These are phyloP conservation scores for Lycorma delicatula DNA, from an alignment of 1,140 invertebrate genomes.

Conservation along the genomic window DNA sequence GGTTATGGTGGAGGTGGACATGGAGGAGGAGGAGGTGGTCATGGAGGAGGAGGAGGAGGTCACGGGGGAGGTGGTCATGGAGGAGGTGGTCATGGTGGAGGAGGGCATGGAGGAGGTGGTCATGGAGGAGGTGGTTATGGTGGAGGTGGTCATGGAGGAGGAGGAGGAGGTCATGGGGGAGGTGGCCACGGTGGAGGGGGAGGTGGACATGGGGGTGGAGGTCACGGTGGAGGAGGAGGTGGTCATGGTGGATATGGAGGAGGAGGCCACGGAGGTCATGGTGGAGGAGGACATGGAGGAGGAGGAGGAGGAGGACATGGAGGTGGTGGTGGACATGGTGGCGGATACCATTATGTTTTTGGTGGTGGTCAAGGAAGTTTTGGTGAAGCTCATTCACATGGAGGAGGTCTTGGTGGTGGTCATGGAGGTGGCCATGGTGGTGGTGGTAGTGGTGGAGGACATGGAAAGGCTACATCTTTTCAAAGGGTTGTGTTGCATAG, in stretches of 20 bases:
- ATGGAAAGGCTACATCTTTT: no score
- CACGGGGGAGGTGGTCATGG: slow-evolving; percentile 33
- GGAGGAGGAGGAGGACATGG: slow-evolving; percentile 11
- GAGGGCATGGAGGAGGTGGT: not conserved
- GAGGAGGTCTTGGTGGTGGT: slow-evolving; percentile 5
- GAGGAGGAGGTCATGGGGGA: slow-evolving; percentile 11
- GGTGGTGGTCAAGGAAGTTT: slow-evolving; percentile 24
- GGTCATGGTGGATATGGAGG: slow-evolving; percentile 11
- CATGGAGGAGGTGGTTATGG: slow-evolving; percentile 9
- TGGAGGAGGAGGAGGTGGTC: slow-evolving; percentile 35
- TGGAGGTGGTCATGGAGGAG: no score
- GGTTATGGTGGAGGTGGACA: slow-evolving; percentile 34
- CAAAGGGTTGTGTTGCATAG: no score
- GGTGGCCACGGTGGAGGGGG: not conserved
- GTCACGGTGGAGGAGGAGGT: not conserved
- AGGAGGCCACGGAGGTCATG: slow-evolving; percentile 24
- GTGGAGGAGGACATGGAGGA: slow-evolving; percentile 15
- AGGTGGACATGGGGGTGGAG: slow-evolving; percentile 8
- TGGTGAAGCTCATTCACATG: no score
- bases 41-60: slow-evolving; percentile 36
- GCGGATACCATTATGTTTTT: no score
- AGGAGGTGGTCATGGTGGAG: slow-evolving; percentile 23
- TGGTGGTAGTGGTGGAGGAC: not conserved
- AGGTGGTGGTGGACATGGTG: slow-evolving; percentile 28
- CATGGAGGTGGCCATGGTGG: not conserved